Evolutionary conservation across 2,797 vertebrate genomes (phyloP).

Genomic region (Pristis pectinata): DNA sequence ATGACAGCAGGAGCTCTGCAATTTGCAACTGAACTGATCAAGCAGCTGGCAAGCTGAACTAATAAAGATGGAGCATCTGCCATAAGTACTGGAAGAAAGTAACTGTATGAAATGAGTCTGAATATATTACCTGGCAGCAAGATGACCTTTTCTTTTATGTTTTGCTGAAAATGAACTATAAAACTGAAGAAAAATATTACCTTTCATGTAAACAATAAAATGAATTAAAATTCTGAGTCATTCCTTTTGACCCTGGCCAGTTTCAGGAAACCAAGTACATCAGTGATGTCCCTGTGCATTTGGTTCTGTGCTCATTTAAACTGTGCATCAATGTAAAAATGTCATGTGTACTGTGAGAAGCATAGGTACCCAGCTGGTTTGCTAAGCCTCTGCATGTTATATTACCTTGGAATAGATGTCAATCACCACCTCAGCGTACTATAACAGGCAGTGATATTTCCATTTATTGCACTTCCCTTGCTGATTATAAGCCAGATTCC

Average conservation of each 20-base stretch:
- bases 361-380: neutral
- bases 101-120: neutral
- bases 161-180: neutral
- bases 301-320: neutral
- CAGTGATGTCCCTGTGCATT: neutral
- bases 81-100: neutral
- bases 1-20: neutral
- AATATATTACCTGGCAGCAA: neutral
- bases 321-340: neutral
- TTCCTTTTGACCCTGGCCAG: neutral
- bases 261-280: neutral
- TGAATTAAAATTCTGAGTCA: neutral
- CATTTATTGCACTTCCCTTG: constrained; percentile 19
- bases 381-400: neutral
- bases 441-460: neutral
- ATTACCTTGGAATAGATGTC: neutral
- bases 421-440: neutral
- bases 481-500: constrained; percentile 50
- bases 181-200: neutral
- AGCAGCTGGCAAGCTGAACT: constrained; percentile 10
- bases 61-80: constrained; percentile 26
- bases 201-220: constrained; percentile 14
- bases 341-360: neutral
- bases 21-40: constrained; percentile 24
- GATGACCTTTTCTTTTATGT: constrained; percentile 17